Conservation (phyloP, 2,888 invertebrate genomes). For the Drosophila koepferae region DNA sequence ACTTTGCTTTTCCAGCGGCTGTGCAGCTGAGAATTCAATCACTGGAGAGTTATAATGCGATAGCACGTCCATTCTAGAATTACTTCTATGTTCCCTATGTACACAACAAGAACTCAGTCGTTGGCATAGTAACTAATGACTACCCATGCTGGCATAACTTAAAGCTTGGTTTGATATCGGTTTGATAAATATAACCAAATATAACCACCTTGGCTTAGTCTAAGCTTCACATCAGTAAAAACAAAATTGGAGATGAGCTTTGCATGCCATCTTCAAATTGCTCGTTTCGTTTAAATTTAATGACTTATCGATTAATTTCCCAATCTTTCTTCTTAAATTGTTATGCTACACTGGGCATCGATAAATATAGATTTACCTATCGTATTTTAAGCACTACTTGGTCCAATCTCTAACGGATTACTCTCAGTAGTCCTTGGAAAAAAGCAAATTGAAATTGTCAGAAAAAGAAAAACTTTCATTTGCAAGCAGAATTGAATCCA, state of each 20-base stretch:
- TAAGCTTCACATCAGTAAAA: not conserved
- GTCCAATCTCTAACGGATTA: not conserved
- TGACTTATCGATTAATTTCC: not conserved
- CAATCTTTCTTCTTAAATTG: not conserved
- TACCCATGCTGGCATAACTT: not conserved
- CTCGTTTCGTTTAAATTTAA: not conserved
- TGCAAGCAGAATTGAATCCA: conserved; percentile 14
- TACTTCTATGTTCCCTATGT: not conserved
- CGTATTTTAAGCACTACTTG: not conserved
- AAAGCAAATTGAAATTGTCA: conserved; percentile 12
- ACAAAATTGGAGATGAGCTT: not conserved
- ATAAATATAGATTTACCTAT: conserved; percentile 12
- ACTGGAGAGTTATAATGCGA: conserved; percentile 85
- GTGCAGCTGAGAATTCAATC: conserved; percentile 86
- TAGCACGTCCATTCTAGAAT: conserved; percentile 84
- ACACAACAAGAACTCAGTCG: conserved; percentile 14
- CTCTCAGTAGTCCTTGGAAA: conserved; percentile 31
- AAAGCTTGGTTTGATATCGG: not conserved
- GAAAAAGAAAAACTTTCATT: conserved; percentile 9
- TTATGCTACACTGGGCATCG: conserved; percentile 11
- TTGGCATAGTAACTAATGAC: conserved; percentile 42
- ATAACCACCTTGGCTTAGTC: not conserved
- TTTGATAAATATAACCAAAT: not conserved
- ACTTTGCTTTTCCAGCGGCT: conserved; percentile 83
- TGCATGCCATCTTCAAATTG: no score